These are phyloP conservation scores for Melitaea cinxia DNA, from an alignment of 1,140 invertebrate genomes.

Conservation along the genomic window DNA sequence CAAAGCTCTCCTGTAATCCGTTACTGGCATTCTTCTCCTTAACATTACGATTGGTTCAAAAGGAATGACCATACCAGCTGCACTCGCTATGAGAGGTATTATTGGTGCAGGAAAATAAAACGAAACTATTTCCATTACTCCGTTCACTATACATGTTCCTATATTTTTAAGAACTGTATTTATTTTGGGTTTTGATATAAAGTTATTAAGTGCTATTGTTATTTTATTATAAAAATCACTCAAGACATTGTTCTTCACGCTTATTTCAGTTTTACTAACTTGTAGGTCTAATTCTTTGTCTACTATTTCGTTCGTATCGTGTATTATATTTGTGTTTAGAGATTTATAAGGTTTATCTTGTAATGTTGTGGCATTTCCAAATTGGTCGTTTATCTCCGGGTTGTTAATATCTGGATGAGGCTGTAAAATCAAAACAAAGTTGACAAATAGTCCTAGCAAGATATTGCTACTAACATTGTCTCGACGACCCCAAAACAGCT, in stretches of 20 bases:
- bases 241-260: background rate
- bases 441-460: background rate
- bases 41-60: constrained; percentile 68
- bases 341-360: constrained; percentile 8
- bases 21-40: constrained; percentile 63
- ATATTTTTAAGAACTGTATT: constrained; percentile 57
- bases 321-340: constrained; percentile 8
- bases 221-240: constrained; percentile 34
- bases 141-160: constrained; percentile 69
- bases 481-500: too few species aligned
- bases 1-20: constrained; percentile 66
- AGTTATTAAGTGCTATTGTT: constrained; percentile 40
- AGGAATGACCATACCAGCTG: constrained; percentile 68
- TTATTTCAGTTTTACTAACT: constrained; percentile 15
- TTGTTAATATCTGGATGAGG: constrained; percentile 36
- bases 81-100: constrained; percentile 66
- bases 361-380: constrained; percentile 31
- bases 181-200: constrained; percentile 55
- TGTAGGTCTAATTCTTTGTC: constrained; percentile 17
- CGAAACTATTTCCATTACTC: constrained; percentile 65
- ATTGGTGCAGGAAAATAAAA: constrained; percentile 66
- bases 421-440: constrained; percentile 25
- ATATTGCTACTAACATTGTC: too few species aligned
- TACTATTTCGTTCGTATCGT: constrained; percentile 21
- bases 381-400: constrained; percentile 61